Evolutionary conservation across 2,797 vertebrate species (phyloP).

Genomic region (Rhodeus uyekii): DNA sequence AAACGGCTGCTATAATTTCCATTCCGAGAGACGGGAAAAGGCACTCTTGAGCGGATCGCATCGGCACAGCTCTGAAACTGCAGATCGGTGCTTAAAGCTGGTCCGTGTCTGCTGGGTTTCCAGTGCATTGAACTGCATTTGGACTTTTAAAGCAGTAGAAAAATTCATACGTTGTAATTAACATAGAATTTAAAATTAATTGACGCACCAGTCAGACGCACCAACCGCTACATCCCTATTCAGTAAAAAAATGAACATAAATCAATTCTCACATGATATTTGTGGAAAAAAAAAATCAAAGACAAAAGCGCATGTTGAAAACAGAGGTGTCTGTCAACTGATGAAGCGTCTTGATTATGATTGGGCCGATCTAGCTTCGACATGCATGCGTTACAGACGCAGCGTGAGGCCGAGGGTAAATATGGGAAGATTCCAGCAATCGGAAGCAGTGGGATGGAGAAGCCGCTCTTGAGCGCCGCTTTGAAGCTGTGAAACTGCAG

Average conservation of each 20-base stretch:
- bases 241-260: not conserved
- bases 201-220: not conserved
- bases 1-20: constrained; percentile 5
- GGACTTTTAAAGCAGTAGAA: not conserved
- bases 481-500: constrained; percentile 48
- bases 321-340: not conserved
- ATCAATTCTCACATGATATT: not conserved
- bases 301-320: not conserved
- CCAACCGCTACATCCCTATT: not conserved
- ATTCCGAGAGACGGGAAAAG: not conserved
- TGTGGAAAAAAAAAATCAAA: not conserved
- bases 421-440: not conserved
- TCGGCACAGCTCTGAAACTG: not conserved
- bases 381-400: not conserved
- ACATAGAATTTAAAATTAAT: not conserved
- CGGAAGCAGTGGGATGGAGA: not conserved
- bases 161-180: not conserved
- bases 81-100: not conserved
- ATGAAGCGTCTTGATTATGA: not conserved
- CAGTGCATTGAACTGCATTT: not conserved
- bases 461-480: constrained; percentile 11
- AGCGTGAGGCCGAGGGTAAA: not conserved
- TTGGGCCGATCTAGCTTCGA: not conserved
- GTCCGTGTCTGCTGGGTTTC: not conserved
- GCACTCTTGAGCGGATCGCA: not conserved